Evolutionary conservation across 1,140 invertebrate genomes (phyloP).

Genomic region (Procambarus virginalis): DNA sequence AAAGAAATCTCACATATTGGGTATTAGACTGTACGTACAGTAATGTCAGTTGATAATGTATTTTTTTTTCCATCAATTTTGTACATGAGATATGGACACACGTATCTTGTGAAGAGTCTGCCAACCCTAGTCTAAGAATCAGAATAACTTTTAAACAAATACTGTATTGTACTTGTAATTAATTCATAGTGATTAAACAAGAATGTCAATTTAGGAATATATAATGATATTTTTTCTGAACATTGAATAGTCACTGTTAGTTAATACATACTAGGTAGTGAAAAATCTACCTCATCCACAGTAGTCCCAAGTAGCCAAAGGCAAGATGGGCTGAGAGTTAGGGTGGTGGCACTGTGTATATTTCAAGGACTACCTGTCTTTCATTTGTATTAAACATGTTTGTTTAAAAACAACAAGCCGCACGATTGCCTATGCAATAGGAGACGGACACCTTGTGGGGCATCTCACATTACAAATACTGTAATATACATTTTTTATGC

Average conservation of each 20-base stretch:
- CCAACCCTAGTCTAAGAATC: constrained; percentile 48
- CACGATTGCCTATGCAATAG: constrained; percentile 66
- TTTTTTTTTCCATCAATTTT: constrained; percentile 23
- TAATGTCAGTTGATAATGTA: not conserved
- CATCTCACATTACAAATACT: constrained; percentile 50
- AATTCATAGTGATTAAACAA: constrained; percentile 26
- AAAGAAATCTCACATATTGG: constrained; percentile 27
- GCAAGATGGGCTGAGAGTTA: not conserved
- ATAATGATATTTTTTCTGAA: constrained; percentile 49
- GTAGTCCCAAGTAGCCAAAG: not conserved
- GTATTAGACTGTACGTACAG: not conserved
- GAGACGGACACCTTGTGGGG: constrained; percentile 38
- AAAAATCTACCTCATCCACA: constrained; percentile 58
- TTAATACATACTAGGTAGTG: constrained; percentile 51
- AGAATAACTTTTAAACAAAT: constrained; percentile 17
- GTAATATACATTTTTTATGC: constrained; percentile 43
- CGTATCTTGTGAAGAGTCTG: constrained; percentile 48
- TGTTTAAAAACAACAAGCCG: constrained; percentile 23
- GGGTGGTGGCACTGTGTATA: constrained; percentile 57
- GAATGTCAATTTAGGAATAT: constrained; percentile 31
- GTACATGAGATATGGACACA: constrained; percentile 32
- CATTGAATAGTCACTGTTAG: constrained; percentile 28
- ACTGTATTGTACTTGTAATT: constrained; percentile 19
- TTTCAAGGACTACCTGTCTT: constrained; percentile 67
- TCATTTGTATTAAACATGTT: constrained; percentile 65